Conservation (phyloP, 2,113 vertebrate genomes). For the Jaculus jaculus region DNA sequence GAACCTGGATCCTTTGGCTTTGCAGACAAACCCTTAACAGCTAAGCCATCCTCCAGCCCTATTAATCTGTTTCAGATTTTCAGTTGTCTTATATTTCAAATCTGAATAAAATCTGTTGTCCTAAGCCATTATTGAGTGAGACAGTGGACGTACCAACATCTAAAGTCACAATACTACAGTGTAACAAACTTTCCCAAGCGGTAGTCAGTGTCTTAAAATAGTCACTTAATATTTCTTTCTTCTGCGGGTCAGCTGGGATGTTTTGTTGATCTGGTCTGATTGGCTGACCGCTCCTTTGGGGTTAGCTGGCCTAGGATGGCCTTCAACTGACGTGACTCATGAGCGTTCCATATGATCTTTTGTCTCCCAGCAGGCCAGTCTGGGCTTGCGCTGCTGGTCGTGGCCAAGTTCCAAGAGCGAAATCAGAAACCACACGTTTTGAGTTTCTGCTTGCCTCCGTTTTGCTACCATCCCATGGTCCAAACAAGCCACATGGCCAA, state of each 20-base stretch:
- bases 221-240: conserved; percentile 15
- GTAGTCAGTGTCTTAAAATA: neutral
- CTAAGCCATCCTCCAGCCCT: no score
- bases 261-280: neutral
- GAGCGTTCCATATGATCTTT: neutral
- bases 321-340: conserved; percentile 28
- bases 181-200: neutral
- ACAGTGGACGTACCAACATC: neutral
- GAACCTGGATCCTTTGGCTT: no score
- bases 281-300: neutral
- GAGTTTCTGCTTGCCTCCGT: conserved; percentile 52
- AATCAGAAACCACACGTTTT: conserved; percentile 38
- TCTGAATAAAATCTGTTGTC: neutral
- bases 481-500: conserved; percentile 12
- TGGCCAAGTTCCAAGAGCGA: conserved; percentile 36
- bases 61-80: neutral
- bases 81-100: conserved; percentile 29
- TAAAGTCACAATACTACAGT: neutral
- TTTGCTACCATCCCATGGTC: neutral
- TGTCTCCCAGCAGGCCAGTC: conserved; percentile 10
- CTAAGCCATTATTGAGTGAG: neutral
- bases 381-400: conserved; percentile 29
- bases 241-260: neutral
- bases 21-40: no score
- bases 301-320: neutral